Base-by-base conservation (phyloP, 53 echinoderm and acorn worm genomes). In the Mesocentrotus franciscanus region DNA sequence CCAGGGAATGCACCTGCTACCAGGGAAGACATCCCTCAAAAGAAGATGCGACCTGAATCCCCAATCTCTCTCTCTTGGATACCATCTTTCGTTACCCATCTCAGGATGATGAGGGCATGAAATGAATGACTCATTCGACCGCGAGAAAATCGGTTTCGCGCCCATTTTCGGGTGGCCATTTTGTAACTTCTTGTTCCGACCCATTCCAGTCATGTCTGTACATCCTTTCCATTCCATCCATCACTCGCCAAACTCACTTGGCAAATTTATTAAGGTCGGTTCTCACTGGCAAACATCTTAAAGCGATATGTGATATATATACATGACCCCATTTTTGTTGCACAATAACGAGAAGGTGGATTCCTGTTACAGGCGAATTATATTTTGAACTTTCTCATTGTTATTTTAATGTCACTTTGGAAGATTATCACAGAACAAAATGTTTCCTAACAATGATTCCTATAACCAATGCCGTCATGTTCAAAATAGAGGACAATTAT, bases 231-330 rank as follows among this genome's bases (percentile, higher is more conserved):
- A 20, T 72, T 7, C 29, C 4, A 92, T 92, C 92, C 92, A 92
- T 92, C 92, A 92, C 74, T 92, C 92, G 10, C 92, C 92, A 42
- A 68, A 87, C 87, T 87, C 87, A 87, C 87, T 87, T n/a, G 87
- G 87, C 56, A 58, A 87, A 87, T 87, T 58, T 87, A 84, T 36
- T 0, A 56, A 87, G 87, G 85, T 22, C 11, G 8, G 87, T 87
- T 87, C 87, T 10, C 87, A 87, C 42, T 26, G 87, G 24, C 87
- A n/a, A 7, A n/a, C 36, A 36, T 81, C 18, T 33, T 13, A 76
- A 76, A 1, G 4, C 4, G 30, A 14, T 27, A 32, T 14, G 30
- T 32, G 76, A 13, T 76, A 76, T 33, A 76, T 33, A 27, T 76
- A 33, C 76, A 76, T 13, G 49, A 49, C 8, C 24, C 68, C 68